A percentile compares a stretch with the other conserved stretches of the same genome.
These are phyloP conservation scores for Caenorhabditis sp. DNA, from an alignment of 2,888 invertebrate genomes.

Conservation along the genomic window DNA sequence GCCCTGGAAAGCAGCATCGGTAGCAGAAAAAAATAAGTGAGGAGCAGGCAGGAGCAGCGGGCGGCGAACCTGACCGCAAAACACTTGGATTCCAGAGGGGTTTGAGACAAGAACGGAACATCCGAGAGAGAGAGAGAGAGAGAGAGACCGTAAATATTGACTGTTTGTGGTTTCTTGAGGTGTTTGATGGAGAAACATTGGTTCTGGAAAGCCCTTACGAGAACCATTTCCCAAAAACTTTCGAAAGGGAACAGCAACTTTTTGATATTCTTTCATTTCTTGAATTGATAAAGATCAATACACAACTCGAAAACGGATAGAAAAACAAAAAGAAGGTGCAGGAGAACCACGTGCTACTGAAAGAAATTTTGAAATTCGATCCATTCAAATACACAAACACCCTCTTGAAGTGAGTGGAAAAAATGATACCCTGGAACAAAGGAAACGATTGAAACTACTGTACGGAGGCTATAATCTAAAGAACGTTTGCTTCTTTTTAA, in stretches of 20 bases:
- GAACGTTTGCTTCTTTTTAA: not conserved
- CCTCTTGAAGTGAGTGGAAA: conserved; percentile 45
- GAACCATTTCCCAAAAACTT: not conserved
- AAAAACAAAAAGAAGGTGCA: not conserved
- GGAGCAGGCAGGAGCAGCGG: conserved; percentile 14
- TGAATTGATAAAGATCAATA: not conserved
- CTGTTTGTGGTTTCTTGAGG: conserved; percentile 14
- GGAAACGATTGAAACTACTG: not conserved
- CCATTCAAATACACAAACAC: conserved; percentile 48
- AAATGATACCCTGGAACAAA: conserved; percentile 45
- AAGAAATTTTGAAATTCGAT: conserved; percentile 42
- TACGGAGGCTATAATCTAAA: not conserved
- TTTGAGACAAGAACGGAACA: conserved; percentile 14
- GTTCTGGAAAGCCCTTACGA: not conserved
- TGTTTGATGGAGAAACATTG: conserved; percentile 10
- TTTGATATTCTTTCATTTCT: not conserved
- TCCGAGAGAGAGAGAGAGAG: too few species aligned
- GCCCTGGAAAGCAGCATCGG: conserved; percentile 20
- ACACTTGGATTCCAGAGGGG: conserved; percentile 18
- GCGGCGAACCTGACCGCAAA: conserved; percentile 45
- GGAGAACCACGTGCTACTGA: conserved; percentile 29
- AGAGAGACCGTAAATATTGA: conserved; percentile 40
- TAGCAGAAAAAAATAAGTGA: conserved; percentile 35
- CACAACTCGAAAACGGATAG: conserved; percentile 4
- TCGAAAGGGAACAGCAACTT: not conserved